Evolutionary conservation across 2,113 vertebrate genomes (phyloP).

Genomic region (Pterophyllum scalare): DNA sequence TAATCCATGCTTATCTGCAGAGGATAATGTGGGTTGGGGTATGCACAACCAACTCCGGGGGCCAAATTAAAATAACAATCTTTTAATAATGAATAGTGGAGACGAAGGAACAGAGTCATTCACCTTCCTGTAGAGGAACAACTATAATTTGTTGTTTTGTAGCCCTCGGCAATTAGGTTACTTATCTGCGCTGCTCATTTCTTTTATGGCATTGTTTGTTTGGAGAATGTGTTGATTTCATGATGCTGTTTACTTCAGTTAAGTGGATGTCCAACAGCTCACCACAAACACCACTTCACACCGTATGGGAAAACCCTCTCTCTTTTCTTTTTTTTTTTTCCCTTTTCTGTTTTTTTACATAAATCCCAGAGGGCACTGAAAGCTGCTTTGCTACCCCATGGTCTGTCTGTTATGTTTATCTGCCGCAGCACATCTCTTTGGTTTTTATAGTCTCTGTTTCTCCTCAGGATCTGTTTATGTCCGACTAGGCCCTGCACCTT

Average conservation of each 20-base stretch:
- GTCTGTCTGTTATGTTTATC: conserved; percentile 59
- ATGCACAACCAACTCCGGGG: conserved; percentile 36
- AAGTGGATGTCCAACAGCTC: conserved; percentile 44
- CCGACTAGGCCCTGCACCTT: conserved; percentile 37
- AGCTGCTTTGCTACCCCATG: conserved; percentile 38
- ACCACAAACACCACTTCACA: conserved; percentile 13
- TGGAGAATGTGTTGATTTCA: conserved; percentile 48
- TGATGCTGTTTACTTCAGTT: conserved; percentile 43
- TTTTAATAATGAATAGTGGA: conserved; percentile 34
- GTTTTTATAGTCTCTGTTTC: conserved; percentile 54
- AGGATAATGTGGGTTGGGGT: conserved; percentile 33
- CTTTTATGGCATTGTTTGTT: conserved; percentile 49
- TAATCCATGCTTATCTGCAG: conserved; percentile 48
- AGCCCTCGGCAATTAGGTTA: conserved; percentile 15
- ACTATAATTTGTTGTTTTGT: conserved; percentile 12
- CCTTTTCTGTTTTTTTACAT: neutral
- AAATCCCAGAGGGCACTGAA: conserved; percentile 31
- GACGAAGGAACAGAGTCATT: conserved; percentile 1
- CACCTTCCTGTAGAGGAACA: neutral
- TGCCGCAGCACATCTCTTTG: conserved; percentile 53
- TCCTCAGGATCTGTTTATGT: conserved; percentile 49
- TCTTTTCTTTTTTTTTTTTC: neutral
- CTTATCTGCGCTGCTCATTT: conserved; percentile 38
- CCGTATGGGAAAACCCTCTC: conserved; percentile 26
- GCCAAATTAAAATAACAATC: conserved; percentile 36